Evolutionary conservation across 2,888 invertebrate genomes (phyloP), one percentile per base, ranked within the genome.

Genomic region (Spialia ferax): DNA sequence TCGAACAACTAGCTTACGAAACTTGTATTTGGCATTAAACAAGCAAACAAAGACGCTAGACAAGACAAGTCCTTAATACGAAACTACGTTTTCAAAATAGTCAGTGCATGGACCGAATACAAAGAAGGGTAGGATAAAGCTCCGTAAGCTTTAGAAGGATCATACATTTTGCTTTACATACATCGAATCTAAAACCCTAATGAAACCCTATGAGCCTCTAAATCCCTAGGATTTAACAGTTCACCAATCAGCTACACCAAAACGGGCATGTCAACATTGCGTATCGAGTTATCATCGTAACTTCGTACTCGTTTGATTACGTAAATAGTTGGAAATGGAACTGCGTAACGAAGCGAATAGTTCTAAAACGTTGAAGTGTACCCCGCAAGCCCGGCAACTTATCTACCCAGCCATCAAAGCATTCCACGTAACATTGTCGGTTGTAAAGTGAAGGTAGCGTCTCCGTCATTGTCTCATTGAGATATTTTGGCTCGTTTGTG

Each of bases 121-220:
- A 70, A 70, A 66, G 60, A 61, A 38, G 35, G 22, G 59, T 63
- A 23, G 48, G 55, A 56, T 35, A 60, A 61, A 67, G 63, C 68
- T 55, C 70, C 59, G 55, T 26, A 62, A 71, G 66, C 60, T 64
- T 69, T 63, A 61, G 64, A 66, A 65, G 68, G 70, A 70, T 71
- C 68, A 70, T 63, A 71, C 71, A 72, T 72, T 73, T 71, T 69
- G 72, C 72, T 75, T 74, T 72, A 71, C 71, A 73, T 69, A 71
- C 72, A 68, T 71, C 69, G 70, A 70, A 69, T 52, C 72, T 69
- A 69, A 69, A 72, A 67, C 70, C 70, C 71, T n/a, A 64, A 72
- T 48, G 48, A 20, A 48, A 48, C 20, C 10, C 11, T 11, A 20
- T 20, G 11, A 22, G 71, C 70, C 74, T 70, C 70, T 59, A 68